Evolutionary conservation across 1,140 invertebrate genomes (phyloP).

Genomic region (Caenorhabditis tropicalis): DNA sequence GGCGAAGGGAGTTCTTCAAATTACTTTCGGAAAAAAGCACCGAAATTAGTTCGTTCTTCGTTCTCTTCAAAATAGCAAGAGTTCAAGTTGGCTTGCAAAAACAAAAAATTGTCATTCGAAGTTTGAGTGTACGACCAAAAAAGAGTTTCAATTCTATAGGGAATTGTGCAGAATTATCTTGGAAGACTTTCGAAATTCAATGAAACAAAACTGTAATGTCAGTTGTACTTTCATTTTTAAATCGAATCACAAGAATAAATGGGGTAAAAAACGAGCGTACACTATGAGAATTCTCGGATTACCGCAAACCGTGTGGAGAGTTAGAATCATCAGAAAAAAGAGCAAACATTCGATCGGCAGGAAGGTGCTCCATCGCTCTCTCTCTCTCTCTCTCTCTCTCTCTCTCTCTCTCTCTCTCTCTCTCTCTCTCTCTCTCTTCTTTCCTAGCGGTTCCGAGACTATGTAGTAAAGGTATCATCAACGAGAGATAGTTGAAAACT

Average conservation of each 20-base stretch:
- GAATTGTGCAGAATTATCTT: not conserved
- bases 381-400: not conserved
- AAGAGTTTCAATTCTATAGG: not conserved
- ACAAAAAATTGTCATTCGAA: conserved; percentile 27
- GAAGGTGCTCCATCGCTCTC: not conserved
- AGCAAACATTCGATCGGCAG: not conserved
- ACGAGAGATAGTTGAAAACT: not conserved
- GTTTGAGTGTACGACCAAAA: not conserved
- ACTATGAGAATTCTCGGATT: not conserved
- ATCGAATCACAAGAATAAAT: not conserved
- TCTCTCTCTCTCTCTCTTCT: not conserved
- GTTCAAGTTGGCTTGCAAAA: not conserved
- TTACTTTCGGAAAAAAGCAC: not conserved
- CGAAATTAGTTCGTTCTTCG: conserved; percentile 1
- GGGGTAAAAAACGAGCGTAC: not conserved
- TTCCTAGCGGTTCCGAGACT: not conserved
- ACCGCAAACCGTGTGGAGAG: not conserved
- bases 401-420: not conserved
- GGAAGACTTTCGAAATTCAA: not conserved
- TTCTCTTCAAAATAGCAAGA: not conserved
- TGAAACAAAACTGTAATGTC: too few relatives aligned
- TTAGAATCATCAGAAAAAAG: not conserved
- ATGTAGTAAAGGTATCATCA: conserved; percentile 29
- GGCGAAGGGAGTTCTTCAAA: not conserved
- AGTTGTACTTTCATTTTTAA: too few relatives aligned